Evolutionary conservation across 2,797 vertebrate genomes (phyloP), one percentile per base, ranked within the genome.

Genomic region (Sebastes hopkinsi): DNA sequence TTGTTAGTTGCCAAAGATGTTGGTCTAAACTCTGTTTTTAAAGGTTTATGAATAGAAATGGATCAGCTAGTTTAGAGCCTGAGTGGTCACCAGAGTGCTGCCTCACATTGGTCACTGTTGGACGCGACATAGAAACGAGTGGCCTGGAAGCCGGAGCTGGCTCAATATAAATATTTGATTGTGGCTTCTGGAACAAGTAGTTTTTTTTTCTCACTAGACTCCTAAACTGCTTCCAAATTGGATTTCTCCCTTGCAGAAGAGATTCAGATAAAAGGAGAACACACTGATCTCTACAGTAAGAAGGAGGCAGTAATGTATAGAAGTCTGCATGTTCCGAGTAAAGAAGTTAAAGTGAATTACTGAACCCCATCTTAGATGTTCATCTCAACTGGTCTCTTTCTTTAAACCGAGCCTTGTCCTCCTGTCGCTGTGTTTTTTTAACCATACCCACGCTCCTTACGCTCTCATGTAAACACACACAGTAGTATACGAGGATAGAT

Each of bases 111-210:
- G 34, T 81, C 69, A 78, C 27, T 80, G 67, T 32, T 61, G 72
- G 80, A 83, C 3, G 20, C 80, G 79, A 79, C 72, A 72, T 8
- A 77, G 71, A 73, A 72, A 77, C 5, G 16, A 77, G 70, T 30
- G 72, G 61, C 71, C 79, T 60, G 42, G 68, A 75, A 76, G 66
- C 62, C 13, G 22, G 67, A 78, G 61, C 60, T 27, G 59, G 14
- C 61, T 36, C 1, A 18, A 69, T 20, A 79, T 83, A 20, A 87
- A 77, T 83, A 83, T 81, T 80, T 85, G 72, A 90, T 78, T 62
- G 27, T 54, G 59, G 29, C 76, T 77, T 81, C 56, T 71, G 72
- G 68, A 89, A 72, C 69, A 54, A 75, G 77, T 46, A 1, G 18
- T 5, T 38, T 68, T 56, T 56, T 67, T 72, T 50, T 56, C 25